phyloP scores from a whole-genome alignment of 2,888 invertebrate species.

The Eutolmus rufibarbis region DNA sequence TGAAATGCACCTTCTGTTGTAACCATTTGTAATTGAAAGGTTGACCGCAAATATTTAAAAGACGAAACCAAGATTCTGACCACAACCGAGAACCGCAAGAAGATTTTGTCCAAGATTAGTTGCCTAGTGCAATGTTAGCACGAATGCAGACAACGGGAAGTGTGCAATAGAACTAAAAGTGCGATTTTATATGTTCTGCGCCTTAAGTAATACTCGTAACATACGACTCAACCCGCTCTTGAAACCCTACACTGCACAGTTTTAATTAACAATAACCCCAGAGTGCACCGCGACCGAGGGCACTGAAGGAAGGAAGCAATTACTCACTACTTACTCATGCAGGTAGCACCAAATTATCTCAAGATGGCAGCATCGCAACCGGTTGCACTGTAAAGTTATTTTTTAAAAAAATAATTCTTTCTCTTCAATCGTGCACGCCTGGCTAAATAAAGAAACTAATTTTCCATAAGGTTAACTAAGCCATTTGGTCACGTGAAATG shows the following conservation, averaged over 20 bases:
- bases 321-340: not conserved
- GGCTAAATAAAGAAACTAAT: constrained; percentile 2
- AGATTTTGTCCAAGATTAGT: constrained; percentile 31
- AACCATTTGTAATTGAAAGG: not conserved
- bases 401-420: not conserved
- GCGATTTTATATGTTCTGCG: constrained; percentile 8
- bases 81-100: constrained; percentile 12
- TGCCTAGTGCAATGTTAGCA: not conserved
- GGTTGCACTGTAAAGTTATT: not conserved
- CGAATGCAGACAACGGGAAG: not conserved
- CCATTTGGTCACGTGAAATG: constrained; percentile 29
- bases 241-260: constrained; percentile 19
- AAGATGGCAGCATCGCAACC: not conserved
- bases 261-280: constrained; percentile 32
- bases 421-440: not conserved
- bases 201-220: not conserved
- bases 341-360: not conserved
- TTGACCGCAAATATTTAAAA: constrained; percentile 8
- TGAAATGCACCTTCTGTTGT: not conserved
- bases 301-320: constrained; percentile 29
- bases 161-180: not conserved
- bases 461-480: constrained; percentile 22
- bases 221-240: not conserved
- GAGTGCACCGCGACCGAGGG: not conserved
- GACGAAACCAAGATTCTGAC: constrained; percentile 13